Percentiles rank a stretch among this genome's conserved stretches.
phyloP scores from a whole-genome alignment of 2,888 invertebrate genomes.

The Aporophyla nigra region DNA sequence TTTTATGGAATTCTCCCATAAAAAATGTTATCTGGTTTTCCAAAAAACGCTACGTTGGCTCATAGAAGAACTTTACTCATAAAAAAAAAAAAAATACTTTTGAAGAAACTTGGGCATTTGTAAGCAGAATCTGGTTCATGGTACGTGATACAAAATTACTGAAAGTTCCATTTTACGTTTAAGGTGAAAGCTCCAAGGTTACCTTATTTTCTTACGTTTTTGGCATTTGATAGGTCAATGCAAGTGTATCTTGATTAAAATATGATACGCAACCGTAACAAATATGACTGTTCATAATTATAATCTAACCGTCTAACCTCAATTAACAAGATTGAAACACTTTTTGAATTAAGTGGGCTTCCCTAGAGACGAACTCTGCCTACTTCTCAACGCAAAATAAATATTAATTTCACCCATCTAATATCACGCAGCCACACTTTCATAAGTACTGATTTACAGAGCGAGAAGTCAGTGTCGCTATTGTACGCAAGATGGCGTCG shows the following conservation, averaged over 20 bases:
- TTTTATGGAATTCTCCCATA: too few relatives aligned
- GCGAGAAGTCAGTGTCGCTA: conserved; percentile 44
- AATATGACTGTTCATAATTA: too few relatives aligned
- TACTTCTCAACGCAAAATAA: not conserved
- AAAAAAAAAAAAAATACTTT: too few relatives aligned
- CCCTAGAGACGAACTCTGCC: conserved; percentile 1
- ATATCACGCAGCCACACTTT: not conserved
- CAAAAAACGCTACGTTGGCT: not conserved
- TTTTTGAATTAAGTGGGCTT: too few relatives aligned
- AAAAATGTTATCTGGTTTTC: not conserved
- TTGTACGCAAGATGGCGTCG: conserved; percentile 56
- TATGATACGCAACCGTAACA: too few relatives aligned
- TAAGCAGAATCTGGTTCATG: not conserved
- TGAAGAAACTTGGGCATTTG: not conserved
- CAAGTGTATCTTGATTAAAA: too few relatives aligned
- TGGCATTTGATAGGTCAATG: too few relatives aligned
- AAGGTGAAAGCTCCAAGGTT: too few relatives aligned
- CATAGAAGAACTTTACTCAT: not conserved
- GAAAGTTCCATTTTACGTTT: not conserved
- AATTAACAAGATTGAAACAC: too few relatives aligned
- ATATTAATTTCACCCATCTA: not conserved
- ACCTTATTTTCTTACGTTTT: too few relatives aligned
- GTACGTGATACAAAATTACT: not conserved
- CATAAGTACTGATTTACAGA: too few relatives aligned
- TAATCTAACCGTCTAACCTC: too few relatives aligned